A percentile compares a stretch with the other conserved stretches of the same genome.
Evolutionary conservation across 2,113 vertebrate genomes (phyloP).

Genomic region (Thunnus thynnus): DNA sequence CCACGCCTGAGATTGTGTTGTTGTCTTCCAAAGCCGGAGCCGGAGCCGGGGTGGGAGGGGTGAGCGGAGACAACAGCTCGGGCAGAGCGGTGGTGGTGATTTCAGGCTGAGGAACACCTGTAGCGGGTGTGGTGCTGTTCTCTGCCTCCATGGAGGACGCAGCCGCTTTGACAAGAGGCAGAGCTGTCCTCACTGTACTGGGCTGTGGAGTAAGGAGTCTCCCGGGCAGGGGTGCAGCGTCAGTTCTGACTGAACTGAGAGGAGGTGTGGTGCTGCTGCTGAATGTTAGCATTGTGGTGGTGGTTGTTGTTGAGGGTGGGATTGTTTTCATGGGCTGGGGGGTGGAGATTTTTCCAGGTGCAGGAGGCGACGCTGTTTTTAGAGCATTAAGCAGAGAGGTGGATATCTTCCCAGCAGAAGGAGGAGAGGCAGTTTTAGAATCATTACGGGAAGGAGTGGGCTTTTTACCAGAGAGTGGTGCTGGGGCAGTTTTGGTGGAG

Average conservation of each 20-base stretch:
- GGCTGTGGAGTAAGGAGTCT: slow-evolving; percentile 40
- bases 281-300: no score
- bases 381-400: slow-evolving; percentile 45
- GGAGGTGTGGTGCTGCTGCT: slow-evolving; percentile 9
- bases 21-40: slow-evolving; percentile 18
- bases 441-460: slow-evolving; percentile 41
- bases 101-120: slow-evolving; percentile 28
- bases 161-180: slow-evolving; percentile 33
- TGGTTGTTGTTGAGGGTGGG: slow-evolving; percentile 18
- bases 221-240: background rate
- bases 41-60: slow-evolving; percentile 6
- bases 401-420: slow-evolving; percentile 47
- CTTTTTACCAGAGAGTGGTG: slow-evolving; percentile 60
- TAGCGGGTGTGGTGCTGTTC: slow-evolving; percentile 45
- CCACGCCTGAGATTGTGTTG: slow-evolving; percentile 44
- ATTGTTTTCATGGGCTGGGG: slow-evolving; percentile 43
- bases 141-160: slow-evolving; percentile 39
- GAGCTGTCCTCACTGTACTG: slow-evolving; percentile 23
- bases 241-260: slow-evolving; percentile 18
- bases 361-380: slow-evolving; percentile 63
- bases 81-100: slow-evolving; percentile 12
- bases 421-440: slow-evolving; percentile 45
- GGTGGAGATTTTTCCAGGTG: slow-evolving; percentile 67
- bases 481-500: slow-evolving; percentile 58
- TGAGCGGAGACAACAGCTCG: slow-evolving; percentile 6